These are phyloP conservation scores for Pseudochirops corinnae DNA, from an alignment of 2,797 vertebrate genomes.

Conservation along the genomic window DNA sequence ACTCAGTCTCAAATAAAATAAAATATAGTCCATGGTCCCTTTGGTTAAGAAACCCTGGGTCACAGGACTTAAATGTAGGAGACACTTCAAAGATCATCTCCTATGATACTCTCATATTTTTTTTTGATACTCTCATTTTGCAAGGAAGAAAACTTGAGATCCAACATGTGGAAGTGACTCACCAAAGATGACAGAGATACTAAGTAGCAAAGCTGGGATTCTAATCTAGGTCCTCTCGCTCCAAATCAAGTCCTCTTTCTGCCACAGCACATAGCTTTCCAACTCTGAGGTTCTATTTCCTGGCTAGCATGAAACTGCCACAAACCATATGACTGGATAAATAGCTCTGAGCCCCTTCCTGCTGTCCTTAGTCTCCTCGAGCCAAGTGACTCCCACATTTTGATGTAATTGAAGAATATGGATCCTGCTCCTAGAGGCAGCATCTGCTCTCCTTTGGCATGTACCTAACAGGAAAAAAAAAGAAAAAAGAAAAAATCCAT, in stretches of 20 bases:
- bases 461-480: not conserved
- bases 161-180: not conserved
- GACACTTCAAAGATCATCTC: not conserved
- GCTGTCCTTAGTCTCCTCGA: not conserved
- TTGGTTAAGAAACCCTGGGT: not conserved
- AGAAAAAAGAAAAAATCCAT: not conserved
- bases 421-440: not conserved
- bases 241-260: not conserved
- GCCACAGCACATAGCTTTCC: not conserved
- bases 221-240: not conserved
- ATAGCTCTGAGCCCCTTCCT: not conserved
- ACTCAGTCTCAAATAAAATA: not conserved
- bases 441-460: constrained; percentile 8
- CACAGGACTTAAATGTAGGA: not conserved
- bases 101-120: not conserved
- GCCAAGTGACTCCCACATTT: not conserved
- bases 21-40: not conserved
- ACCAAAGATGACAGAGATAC: not conserved
- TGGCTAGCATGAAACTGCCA: constrained; percentile 13
- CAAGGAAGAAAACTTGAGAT: not conserved
- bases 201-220: not conserved
- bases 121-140: too few species aligned
- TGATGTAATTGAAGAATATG: not conserved
- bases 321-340: constrained; percentile 32
- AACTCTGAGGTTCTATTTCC: constrained; percentile 48